These are phyloP conservation scores for Andricus curvator DNA, from an alignment of 2,888 invertebrate genomes.

Conservation along the genomic window DNA sequence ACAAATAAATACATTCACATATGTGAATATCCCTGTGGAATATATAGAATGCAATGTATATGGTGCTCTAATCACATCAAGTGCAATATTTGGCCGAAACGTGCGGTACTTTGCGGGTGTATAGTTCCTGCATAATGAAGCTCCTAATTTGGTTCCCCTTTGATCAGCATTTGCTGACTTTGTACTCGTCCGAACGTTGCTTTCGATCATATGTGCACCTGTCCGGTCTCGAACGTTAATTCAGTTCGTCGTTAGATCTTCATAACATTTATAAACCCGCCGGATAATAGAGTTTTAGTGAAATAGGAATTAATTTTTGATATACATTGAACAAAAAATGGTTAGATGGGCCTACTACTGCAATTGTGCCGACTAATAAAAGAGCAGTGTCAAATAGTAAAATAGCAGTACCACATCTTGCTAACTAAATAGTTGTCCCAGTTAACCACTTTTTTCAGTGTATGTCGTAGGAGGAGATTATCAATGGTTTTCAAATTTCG, in stretches of 20 bases:
- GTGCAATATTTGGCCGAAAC: conserved; percentile 5
- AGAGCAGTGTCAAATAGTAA: too few species aligned
- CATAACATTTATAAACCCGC: not conserved
- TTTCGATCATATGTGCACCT: not conserved
- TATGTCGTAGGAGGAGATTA: too few species aligned
- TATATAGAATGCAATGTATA: not conserved
- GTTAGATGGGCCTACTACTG: too few species aligned
- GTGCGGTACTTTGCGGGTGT: not conserved
- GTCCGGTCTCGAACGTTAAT: not conserved
- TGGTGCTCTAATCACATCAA: not conserved
- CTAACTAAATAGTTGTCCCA: too few species aligned
- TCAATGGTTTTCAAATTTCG: not conserved
- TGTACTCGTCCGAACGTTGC: not conserved
- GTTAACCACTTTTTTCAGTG: too few species aligned
- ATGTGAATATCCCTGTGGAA: too few species aligned
- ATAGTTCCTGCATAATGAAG: conserved; percentile 14
- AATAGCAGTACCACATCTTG: too few species aligned
- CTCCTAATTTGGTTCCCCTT: not conserved
- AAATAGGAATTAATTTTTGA: not conserved
- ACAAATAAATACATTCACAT: not conserved
- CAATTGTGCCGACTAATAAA: too few species aligned
- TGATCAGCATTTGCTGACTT: conserved; percentile 21
- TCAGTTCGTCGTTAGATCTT: not conserved
- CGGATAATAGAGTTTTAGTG: not conserved
- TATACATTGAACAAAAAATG: too few species aligned